Conservation (phyloP, 2,888 invertebrate genomes). For the Diogma glabrata region DNA sequence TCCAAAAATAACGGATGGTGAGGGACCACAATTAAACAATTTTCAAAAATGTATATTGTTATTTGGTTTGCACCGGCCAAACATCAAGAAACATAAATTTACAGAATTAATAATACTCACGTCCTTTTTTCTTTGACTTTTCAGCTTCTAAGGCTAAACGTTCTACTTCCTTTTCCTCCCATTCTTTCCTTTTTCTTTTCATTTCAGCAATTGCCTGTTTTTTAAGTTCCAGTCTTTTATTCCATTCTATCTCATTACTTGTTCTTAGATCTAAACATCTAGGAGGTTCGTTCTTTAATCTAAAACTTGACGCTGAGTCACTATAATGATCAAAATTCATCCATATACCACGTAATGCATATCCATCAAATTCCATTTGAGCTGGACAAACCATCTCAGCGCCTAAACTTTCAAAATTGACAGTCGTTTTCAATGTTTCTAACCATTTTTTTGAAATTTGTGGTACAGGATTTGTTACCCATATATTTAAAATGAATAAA, state of each 20-base stretch:
- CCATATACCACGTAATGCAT: not conserved
- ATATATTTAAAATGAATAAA: not conserved
- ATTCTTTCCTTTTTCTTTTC: not conserved
- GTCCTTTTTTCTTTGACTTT: not conserved
- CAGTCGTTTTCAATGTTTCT: too few relatives aligned
- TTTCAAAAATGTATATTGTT: too few relatives aligned
- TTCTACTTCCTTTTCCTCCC: not conserved
- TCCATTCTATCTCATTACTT: not conserved
- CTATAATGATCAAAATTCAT: slow-evolving; percentile 1
- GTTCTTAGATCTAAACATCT: not conserved
- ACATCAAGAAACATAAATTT: too few relatives aligned
- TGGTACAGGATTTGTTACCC: not conserved
- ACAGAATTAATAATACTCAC: too few relatives aligned
- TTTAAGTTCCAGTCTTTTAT: not conserved
- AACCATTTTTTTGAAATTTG: not conserved
- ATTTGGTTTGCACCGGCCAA: too few relatives aligned
- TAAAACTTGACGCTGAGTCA: not conserved
- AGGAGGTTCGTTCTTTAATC: not conserved
- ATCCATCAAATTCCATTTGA: not conserved
- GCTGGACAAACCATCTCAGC: not conserved
- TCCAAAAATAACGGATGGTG: too few relatives aligned
- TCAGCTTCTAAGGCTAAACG: not conserved
- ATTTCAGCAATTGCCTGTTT: not conserved
- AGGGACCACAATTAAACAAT: too few relatives aligned
- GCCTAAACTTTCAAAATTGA: not conserved